Percentiles rank a stretch among this genome's conserved stretches.
Conservation (phyloP, 2,888 invertebrate genomes). For the Nomada lathburiana region DNA sequence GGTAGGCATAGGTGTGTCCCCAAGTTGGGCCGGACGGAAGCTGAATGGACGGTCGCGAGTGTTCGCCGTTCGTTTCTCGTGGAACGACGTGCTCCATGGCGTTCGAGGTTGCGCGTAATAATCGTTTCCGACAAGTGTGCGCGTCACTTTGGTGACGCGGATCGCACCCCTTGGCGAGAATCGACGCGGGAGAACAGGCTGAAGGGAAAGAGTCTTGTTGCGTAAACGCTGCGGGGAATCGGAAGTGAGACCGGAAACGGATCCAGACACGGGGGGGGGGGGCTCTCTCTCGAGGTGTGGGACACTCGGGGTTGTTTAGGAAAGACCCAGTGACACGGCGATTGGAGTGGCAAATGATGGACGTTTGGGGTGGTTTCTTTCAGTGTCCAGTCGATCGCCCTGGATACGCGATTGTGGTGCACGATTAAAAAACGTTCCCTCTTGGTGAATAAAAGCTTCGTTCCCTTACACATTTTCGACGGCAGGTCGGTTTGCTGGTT, state of each 20-base stretch:
- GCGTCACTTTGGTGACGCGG: slow-evolving; percentile 69
- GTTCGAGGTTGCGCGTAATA: no score
- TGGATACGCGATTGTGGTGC: no score
- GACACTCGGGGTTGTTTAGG: slow-evolving; percentile 1
- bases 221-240: slow-evolving; percentile 24
- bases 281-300: neutral
- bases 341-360: slow-evolving; percentile 9
- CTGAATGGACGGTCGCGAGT: slow-evolving; percentile 8
- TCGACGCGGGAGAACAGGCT: neutral
- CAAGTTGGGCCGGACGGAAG: neutral
- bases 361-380: neutral
- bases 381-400: neutral
- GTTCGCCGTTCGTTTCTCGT: neutral
- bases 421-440: no score
- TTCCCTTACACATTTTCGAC: no score
- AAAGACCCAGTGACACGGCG: slow-evolving; percentile 24
- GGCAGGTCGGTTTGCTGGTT: no score
- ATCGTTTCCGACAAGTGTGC: slow-evolving; percentile 48
- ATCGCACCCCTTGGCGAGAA: slow-evolving; percentile 40
- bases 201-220: slow-evolving; percentile 11
- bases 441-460: no score
- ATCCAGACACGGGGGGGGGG: neutral
- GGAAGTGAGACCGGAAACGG: slow-evolving; percentile 24
- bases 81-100: neutral
- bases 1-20: slow-evolving; percentile 18